Percentiles rank a stretch among this genome's conserved stretches.
phyloP scores from a whole-genome alignment of 1,140 invertebrate species.

The Leguminivora glycinivorella region DNA sequence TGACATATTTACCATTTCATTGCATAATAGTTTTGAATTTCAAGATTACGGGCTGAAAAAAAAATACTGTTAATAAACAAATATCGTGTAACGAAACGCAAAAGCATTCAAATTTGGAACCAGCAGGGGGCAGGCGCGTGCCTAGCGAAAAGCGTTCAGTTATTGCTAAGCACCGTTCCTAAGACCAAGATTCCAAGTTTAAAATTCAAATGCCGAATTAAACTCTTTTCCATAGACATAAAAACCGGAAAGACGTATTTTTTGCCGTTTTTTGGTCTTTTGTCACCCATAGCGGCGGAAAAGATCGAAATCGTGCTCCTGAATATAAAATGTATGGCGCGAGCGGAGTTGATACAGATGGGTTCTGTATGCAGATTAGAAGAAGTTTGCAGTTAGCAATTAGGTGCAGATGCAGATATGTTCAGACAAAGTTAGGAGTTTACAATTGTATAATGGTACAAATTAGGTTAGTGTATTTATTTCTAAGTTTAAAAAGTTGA shows the following conservation, averaged over 20 bases:
- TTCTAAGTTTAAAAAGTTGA: too few relatives aligned
- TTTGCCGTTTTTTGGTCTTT: constrained; percentile 63
- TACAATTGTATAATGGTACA: too few relatives aligned
- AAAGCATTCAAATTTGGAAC: constrained; percentile 39
- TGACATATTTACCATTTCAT: too few relatives aligned
- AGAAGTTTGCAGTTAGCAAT: background rate
- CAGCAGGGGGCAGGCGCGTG: constrained; percentile 55
- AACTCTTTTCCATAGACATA: constrained; percentile 38
- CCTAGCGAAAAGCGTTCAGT: constrained; percentile 51
- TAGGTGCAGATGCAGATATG: constrained; percentile 2
- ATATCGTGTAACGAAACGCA: constrained; percentile 6
- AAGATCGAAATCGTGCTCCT: constrained; percentile 72
- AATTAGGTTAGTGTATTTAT: too few relatives aligned
- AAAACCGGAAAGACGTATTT: constrained; percentile 35
- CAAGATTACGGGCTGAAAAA: too few relatives aligned
- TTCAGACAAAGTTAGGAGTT: background rate
- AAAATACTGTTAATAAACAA: background rate
- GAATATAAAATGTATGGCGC: constrained; percentile 48
- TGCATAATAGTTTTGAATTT: too few relatives aligned
- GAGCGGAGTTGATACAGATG: background rate
- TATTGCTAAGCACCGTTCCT: constrained; percentile 58
- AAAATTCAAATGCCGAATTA: constrained; percentile 37
- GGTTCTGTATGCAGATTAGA: constrained; percentile 18
- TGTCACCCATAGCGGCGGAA: constrained; percentile 69
- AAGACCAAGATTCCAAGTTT: constrained; percentile 52